These are phyloP conservation scores for Alviniconcha strummeri DNA, from an alignment of 2,888 invertebrate genomes.

Conservation along the genomic window DNA sequence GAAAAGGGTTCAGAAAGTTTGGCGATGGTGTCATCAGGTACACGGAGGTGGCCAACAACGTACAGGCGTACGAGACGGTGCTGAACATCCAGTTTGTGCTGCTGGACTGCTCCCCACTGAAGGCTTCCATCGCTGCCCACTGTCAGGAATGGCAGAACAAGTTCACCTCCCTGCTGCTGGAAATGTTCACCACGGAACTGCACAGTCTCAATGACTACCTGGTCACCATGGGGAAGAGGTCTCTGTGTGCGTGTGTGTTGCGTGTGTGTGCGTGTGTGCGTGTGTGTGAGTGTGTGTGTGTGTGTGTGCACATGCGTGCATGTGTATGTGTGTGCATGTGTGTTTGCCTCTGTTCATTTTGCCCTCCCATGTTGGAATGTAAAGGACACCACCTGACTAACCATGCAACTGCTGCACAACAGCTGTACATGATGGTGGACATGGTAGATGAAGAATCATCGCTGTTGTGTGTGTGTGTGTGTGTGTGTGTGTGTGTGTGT, in stretches of 20 bases:
- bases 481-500: conserved; percentile 16
- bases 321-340: background rate
- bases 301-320: background rate
- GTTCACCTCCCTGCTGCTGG: conserved; percentile 81
- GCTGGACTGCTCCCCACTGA: conserved; percentile 86
- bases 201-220: conserved; percentile 81
- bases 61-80: conserved; percentile 86
- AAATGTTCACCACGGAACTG: conserved; percentile 79
- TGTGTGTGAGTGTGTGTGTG: background rate
- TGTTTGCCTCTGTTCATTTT: too few species aligned
- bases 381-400: too few species aligned
- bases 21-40: conserved; percentile 76
- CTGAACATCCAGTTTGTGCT: conserved; percentile 87
- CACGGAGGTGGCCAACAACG: conserved; percentile 85
- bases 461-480: conserved; percentile 1
- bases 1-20: too few species aligned
- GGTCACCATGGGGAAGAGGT: conserved; percentile 73
- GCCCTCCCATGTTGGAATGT: too few species aligned
- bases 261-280: background rate
- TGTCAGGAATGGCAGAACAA: conserved; percentile 88
- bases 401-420: too few species aligned
- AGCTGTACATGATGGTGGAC: too few species aligned
- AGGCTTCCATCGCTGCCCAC: conserved; percentile 85
- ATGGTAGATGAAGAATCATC: too few species aligned
- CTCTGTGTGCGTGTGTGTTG: conserved; percentile 30